Evolutionary conservation across 1,140 invertebrate species (phyloP).

Genomic region (Drosophila erecta): DNA sequence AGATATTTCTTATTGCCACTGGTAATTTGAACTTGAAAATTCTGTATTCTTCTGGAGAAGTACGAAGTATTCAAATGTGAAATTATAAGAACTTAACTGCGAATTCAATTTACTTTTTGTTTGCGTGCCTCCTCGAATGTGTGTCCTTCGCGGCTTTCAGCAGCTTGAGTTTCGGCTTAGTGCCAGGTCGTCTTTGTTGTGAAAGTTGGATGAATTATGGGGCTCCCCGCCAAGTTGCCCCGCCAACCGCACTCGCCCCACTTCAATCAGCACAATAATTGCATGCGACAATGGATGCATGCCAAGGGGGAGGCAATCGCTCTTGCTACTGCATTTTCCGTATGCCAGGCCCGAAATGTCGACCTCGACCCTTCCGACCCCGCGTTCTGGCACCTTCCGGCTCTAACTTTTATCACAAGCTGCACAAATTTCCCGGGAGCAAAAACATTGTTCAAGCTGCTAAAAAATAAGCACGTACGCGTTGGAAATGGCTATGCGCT

Average conservation of each 20-base stretch:
- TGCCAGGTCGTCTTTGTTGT: conserved; percentile 32
- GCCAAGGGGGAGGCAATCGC: conserved; percentile 31
- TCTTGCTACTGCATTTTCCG: conserved; percentile 43
- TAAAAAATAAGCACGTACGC: conserved; percentile 80
- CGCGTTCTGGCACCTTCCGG: conserved; percentile 34
- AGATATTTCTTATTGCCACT: too few species aligned
- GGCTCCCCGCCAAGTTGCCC: conserved; percentile 15
- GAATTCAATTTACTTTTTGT: conserved; percentile 13
- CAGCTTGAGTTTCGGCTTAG: conserved; percentile 19
- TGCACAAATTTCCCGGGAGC: conserved; percentile 65
- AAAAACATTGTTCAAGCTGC: conserved; percentile 75
- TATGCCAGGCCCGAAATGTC: conserved; percentile 31
- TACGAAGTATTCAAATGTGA: background rate
- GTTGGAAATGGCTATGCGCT: conserved; percentile 59
- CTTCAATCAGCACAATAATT: conserved; percentile 52
- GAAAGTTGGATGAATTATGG: conserved; percentile 59
- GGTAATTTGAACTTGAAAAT: too few species aligned
- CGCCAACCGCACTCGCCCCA: conserved; percentile 28
- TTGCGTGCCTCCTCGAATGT: background rate
- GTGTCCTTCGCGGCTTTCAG: conserved; percentile 16
- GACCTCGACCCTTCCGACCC: background rate
- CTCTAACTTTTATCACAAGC: conserved; percentile 71
- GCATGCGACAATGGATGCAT: conserved; percentile 50
- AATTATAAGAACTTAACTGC: background rate
- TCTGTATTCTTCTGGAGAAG: background rate